Percentiles rank a stretch among this genome's conserved stretches.
Conservation (phyloP, 2,797 vertebrate genomes). For the Onychomys arenicola region DNA sequence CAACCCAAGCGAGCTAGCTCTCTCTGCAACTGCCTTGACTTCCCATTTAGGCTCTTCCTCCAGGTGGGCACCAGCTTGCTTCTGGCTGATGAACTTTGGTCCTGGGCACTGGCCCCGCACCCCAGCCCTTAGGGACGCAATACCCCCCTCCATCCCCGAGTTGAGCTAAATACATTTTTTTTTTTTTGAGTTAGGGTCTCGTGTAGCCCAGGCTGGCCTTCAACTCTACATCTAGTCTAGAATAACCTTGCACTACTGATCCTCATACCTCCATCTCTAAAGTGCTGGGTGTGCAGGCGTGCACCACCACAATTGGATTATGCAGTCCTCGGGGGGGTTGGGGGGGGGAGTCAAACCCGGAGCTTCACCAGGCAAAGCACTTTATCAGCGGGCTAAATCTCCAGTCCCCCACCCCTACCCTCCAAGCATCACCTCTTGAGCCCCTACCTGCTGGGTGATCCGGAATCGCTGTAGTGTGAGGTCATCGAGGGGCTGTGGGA, state of each 20-base stretch:
- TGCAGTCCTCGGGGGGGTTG: too few species aligned
- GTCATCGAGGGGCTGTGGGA: slow-evolving; percentile 95
- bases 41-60: background rate
- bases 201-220: background rate
- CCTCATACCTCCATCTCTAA: background rate
- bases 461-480: slow-evolving; percentile 93
- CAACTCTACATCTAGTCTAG: background rate
- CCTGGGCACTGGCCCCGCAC: too few species aligned
- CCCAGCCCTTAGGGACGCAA: background rate
- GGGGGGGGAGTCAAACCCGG: background rate
- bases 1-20: background rate
- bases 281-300: background rate
- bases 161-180: background rate
- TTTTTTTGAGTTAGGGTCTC: background rate
- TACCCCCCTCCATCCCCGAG: too few species aligned
- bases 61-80: background rate
- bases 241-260: background rate
- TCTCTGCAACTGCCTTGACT: background rate
- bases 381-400: too few species aligned
- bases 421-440: background rate
- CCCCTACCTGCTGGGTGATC: slow-evolving; percentile 94
- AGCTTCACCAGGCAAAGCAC: background rate
- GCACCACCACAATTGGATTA: background rate
- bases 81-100: background rate
- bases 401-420: background rate